A percentile compares a stretch with the other conserved stretches of the same genome.
Conservation (phyloP, 2,797 vertebrate genomes). For the Hemibagrus guttatus region DNA sequence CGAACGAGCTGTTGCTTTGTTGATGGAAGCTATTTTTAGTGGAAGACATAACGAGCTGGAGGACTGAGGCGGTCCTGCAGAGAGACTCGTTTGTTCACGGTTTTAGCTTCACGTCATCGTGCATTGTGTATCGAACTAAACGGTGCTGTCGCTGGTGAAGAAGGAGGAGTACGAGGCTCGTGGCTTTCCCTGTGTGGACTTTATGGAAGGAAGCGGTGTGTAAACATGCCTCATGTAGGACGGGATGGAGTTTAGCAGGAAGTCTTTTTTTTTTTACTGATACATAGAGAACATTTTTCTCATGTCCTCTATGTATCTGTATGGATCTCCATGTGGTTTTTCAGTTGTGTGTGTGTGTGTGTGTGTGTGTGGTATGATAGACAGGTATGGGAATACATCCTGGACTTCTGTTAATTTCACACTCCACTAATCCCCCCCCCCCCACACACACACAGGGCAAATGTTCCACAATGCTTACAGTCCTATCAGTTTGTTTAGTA, state of each 20-base stretch:
- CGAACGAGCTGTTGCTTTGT: conserved; percentile 12
- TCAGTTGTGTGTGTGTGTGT: background rate
- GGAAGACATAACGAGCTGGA: conserved; percentile 6
- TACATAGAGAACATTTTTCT: background rate
- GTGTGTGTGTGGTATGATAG: background rate
- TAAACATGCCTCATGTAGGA: background rate
- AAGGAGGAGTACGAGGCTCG: background rate
- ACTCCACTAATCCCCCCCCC: background rate
- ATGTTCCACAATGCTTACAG: too few species aligned
- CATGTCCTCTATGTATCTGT: background rate
- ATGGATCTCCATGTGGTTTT: background rate
- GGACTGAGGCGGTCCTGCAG: conserved; percentile 15
- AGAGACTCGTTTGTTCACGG: conserved; percentile 1
- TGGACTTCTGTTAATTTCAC: background rate
- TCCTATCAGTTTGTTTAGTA: background rate
- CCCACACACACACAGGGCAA: background rate
- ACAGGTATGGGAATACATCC: too few species aligned
- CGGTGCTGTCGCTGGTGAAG: background rate
- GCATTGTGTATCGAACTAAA: background rate
- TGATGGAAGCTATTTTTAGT: conserved; percentile 36
- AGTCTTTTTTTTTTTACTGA: too few species aligned
- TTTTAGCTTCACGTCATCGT: background rate
- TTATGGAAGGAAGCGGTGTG: background rate
- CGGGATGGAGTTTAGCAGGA: background rate
- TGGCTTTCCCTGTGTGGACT: background rate